phyloP scores from a whole-genome alignment of 1,140 invertebrate species.

The Musca vetustissima region DNA sequence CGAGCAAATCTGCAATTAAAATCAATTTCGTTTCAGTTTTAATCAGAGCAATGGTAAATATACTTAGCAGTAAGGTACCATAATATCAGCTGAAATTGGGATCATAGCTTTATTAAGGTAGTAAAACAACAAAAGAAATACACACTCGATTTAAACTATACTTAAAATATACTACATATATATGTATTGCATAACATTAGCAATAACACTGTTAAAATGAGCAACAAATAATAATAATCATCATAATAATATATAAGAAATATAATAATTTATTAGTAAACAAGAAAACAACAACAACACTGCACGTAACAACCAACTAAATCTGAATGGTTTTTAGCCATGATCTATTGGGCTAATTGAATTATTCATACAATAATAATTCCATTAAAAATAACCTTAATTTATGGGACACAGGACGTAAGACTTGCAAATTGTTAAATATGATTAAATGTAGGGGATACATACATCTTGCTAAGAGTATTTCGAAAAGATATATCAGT shows the following conservation, averaged over 20 bases:
- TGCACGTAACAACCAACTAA: neutral
- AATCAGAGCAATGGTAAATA: constrained; percentile 53
- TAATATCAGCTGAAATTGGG: constrained; percentile 58
- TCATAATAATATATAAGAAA: neutral
- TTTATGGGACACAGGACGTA: neutral
- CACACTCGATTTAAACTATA: neutral
- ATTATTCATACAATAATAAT: neutral
- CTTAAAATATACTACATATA: neutral
- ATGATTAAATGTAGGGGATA: too few relatives aligned
- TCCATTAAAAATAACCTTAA: neutral
- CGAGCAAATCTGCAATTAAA: neutral
- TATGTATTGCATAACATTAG: constrained; percentile 12
- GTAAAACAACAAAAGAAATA: constrained; percentile 36
- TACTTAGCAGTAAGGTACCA: constrained; percentile 57
- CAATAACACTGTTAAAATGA: neutral
- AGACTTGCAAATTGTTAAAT: neutral
- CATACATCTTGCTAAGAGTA: too few relatives aligned
- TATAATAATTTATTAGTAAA: neutral
- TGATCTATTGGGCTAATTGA: neutral
- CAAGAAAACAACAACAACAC: neutral
- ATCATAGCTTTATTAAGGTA: constrained; percentile 58
- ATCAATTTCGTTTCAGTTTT: neutral
- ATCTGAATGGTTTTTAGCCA: neutral
- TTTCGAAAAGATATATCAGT: too few relatives aligned
- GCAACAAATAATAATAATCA: neutral